Conservation (phyloP, 2,797 vertebrate species). For the Tragelaphus eurycerus region DNA sequence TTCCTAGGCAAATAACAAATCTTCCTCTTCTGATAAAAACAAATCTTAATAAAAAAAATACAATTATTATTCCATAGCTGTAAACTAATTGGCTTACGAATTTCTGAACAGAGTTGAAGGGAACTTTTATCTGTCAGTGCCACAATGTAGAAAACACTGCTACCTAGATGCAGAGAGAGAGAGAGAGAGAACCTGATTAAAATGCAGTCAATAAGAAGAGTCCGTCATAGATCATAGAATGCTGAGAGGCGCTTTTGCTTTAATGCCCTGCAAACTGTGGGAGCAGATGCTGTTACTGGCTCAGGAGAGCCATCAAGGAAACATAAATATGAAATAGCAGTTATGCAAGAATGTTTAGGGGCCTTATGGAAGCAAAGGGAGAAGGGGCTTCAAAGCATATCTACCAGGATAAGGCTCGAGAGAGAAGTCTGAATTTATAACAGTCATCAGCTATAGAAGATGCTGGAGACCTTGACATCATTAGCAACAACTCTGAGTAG, state of each 20-base stretch:
- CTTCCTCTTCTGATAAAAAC: conserved; percentile 24
- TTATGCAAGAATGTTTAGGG: conserved; percentile 56
- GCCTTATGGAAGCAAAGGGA: not conserved
- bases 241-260: not conserved
- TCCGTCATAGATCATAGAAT: not conserved
- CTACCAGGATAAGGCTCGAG: conserved; percentile 42
- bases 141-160: not conserved
- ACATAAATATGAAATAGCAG: conserved; percentile 66
- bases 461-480: conserved; percentile 33
- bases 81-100: conserved; percentile 48
- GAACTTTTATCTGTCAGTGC: not conserved
- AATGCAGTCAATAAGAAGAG: not conserved
- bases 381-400: conserved; percentile 29
- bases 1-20: not conserved
- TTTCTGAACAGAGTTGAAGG: conserved; percentile 3
- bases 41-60: not conserved
- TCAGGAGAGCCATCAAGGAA: conserved; percentile 59
- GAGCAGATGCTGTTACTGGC: conserved; percentile 58
- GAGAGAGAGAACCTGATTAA: conserved; percentile 40
- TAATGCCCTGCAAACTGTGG: conserved; percentile 45
- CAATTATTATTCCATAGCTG: not conserved
- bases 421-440: conserved; percentile 31
- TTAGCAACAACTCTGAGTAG: conserved; percentile 17
- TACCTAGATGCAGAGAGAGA: not conserved
- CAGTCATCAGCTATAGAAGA: conserved; percentile 16